Evolutionary conservation across 2,113 vertebrate species (phyloP).

Genomic region (Ceyx melanurus): DNA sequence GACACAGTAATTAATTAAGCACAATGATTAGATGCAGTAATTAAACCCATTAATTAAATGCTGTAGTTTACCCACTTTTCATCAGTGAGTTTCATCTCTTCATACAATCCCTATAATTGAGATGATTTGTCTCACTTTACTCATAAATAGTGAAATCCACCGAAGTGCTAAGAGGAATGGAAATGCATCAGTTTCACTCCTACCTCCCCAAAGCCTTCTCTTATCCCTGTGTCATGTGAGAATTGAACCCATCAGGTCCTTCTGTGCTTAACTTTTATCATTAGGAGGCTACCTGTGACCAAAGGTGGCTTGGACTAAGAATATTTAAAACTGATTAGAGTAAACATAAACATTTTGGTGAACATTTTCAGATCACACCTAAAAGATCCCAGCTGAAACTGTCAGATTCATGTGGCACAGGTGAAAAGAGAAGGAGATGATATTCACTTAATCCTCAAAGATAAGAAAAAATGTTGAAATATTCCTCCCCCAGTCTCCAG

Average conservation of each 20-base stretch:
- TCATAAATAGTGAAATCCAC: neutral
- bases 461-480: neutral
- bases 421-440: neutral
- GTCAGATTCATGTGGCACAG: neutral
- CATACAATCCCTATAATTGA: neutral
- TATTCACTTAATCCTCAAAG: neutral
- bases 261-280: neutral
- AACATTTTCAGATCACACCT: neutral
- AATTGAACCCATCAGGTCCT: neutral
- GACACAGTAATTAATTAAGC: constrained; percentile 34
- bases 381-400: rapidly evolving
- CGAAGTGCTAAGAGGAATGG: neutral
- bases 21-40: constrained; percentile 28
- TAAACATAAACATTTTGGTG: neutral
- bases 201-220: neutral
- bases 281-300: neutral
- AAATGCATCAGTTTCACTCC: neutral
- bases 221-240: neutral
- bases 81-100: constrained; percentile 3
- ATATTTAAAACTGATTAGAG: neutral
- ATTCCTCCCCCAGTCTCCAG: neutral
- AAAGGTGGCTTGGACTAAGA: neutral
- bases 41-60: constrained; percentile 40
- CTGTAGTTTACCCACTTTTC: constrained; percentile 7
- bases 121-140: constrained; percentile 17